Evolutionary conservation across 2,113 vertebrate species (phyloP).

Genomic region (Salvelinus namaycush): DNA sequence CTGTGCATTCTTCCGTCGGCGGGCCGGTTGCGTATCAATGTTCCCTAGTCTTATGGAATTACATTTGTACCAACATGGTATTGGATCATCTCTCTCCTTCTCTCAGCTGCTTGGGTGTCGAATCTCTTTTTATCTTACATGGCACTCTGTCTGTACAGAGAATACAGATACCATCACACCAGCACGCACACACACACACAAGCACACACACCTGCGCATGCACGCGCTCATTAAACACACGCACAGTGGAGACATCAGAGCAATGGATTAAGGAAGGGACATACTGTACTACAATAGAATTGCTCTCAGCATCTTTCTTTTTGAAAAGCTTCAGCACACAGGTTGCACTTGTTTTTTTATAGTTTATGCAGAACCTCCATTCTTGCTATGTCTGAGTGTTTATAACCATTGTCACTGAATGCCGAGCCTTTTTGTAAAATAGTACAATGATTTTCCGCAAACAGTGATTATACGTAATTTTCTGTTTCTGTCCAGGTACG

Average conservation of each 20-base stretch:
- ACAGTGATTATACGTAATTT: not conserved
- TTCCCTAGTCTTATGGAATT: constrained; percentile 38
- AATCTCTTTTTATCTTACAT: not conserved
- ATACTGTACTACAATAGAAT: not conserved
- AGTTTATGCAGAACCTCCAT: too few relatives aligned
- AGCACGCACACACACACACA: not conserved
- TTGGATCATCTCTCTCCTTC: not conserved
- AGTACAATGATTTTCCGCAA: too few relatives aligned
- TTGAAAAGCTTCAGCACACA: too few relatives aligned
- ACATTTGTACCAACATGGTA: constrained; percentile 30
- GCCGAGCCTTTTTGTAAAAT: too few relatives aligned
- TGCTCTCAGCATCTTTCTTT: too few relatives aligned
- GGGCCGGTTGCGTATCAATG: constrained; percentile 33
- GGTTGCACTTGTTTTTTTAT: too few relatives aligned
- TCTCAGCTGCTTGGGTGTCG: too few relatives aligned
- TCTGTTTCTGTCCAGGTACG: constrained; percentile 80
- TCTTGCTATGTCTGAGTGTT: too few relatives aligned
- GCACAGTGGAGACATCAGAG: constrained; percentile 9
- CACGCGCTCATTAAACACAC: constrained; percentile 37
- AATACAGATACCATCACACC: not conserved
- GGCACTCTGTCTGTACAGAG: constrained; percentile 27
- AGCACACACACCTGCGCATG: constrained; percentile 15
- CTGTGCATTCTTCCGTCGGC: constrained; percentile 49
- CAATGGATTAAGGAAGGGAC: constrained; percentile 25
- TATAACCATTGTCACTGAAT: too few relatives aligned